Conservation (phyloP, 2,113 vertebrate genomes). For the Aegotheles bennettii region DNA sequence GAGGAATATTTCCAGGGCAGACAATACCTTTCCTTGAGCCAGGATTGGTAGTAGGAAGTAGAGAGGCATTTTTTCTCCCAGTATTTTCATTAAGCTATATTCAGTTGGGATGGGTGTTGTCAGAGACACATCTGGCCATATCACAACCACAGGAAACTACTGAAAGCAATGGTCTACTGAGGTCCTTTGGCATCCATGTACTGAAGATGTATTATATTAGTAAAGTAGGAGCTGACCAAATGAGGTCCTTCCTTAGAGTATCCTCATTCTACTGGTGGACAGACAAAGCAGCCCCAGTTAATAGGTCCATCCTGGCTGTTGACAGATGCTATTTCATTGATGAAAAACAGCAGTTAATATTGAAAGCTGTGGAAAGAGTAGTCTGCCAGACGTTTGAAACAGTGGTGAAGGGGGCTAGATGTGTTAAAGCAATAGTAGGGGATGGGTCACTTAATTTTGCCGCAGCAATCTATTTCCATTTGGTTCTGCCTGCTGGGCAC, state of each 20-base stretch:
- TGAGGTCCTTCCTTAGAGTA: background rate
- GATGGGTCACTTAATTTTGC: conserved; percentile 4
- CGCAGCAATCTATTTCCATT: background rate
- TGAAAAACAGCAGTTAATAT: background rate
- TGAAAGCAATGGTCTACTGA: background rate
- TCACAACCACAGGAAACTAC: background rate
- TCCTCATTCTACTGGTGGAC: background rate
- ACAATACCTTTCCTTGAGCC: background rate
- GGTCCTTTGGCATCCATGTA: background rate
- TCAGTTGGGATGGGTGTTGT: background rate
- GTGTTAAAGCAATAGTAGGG: conserved; percentile 30
- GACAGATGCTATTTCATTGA: conserved; percentile 1
- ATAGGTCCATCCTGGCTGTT: background rate
- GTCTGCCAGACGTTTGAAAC: background rate
- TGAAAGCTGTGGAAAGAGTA: background rate
- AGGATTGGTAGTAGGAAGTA: background rate
- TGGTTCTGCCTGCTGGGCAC: background rate
- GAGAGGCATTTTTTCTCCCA: background rate
- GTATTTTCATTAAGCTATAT: background rate
- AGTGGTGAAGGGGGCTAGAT: conserved; percentile 13
- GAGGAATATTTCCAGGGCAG: background rate
- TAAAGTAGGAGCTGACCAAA: background rate
- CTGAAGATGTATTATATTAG: background rate
- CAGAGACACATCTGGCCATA: background rate
- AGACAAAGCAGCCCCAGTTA: background rate